Base-by-base conservation (phyloP, 23 tunicate genomes). In the Styela plicata region DNA sequence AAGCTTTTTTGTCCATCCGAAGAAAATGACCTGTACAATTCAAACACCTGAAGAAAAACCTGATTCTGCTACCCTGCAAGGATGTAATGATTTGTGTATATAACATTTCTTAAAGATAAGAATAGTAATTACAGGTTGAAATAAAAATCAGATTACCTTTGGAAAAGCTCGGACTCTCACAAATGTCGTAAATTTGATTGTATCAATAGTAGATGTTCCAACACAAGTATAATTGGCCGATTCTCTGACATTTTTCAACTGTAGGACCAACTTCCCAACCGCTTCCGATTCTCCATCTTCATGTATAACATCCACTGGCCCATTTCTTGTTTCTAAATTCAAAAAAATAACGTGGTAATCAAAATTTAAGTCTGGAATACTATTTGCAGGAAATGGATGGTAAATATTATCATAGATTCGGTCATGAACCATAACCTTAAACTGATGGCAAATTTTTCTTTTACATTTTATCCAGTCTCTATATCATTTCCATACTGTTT, bases 151-250 rank as follows among this genome's bases (percentile, higher is more conserved):
- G n/a, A n/a, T 18, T 75, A 93, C 98, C 93, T 82, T 73, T 1
- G 98, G 98, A 36, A 79, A 36, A 3, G 93, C 82, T 74, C 79
- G 64, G 35, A 93, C 84, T 3, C 79, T 80, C 28, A 93, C 87
- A 30, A 73, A 52, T 2, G 98, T 88, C 20, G 93, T 88, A 69
- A 70, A 71, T 26, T 69, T 70, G 71, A 80, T 82, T 31, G 83
- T 84, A 64, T 80, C 80, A 63, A 87, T 61, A 13, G 30, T 29
- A 1, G 97, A 92, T 19, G 64, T 74, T 2, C 93, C 98, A 24
- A 93, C 76, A 84, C 98, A 93, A 36, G 93, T 85, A 80, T 93
- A 93, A 63, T 85, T 88, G 0, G 89, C 89, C 30, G 98, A 88
- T 32, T 65, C 78, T 53, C 70, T 82, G 31, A 93, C 84, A 44